Evolutionary conservation across 2,797 vertebrate genomes (phyloP), one percentile per base, ranked within the genome.

Genomic region (Platyrinchus mystaceus): DNA sequence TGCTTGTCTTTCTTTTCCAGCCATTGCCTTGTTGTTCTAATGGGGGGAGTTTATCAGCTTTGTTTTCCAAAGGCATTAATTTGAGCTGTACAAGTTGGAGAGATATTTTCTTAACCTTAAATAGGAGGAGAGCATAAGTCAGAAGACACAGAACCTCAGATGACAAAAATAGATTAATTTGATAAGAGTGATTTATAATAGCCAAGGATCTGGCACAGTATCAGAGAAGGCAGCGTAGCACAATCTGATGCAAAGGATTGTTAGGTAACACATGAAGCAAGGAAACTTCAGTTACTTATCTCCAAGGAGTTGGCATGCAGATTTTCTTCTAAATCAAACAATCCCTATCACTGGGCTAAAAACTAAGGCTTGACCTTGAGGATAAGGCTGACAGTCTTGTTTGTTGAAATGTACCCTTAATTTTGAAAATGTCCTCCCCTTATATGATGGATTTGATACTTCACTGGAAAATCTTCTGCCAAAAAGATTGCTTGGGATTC

Each of bases 401-500:
- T 85, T 87, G 53, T 80, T 55, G 76, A 92, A 93, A 90, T 23
- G 21, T 62, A 91, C 10, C 22, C 28, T 85, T 69, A 49, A 22
- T 76, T 84, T 91, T 66, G 66, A 87, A 64, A 86, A 84, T 55
- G 32, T 93, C 50, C 74, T 78, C 77, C 64, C 70, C 3, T 75
- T 18, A 28, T 21, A 71, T 66, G 83, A 84, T 84, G 36, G 53
- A 91, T 95, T 87, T 94, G 59, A 94, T 81, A 94, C 87, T 93
- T 85, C 43, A 52, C 67, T 87, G 71, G 63, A 75, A 90, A 95
- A 75, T 76, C 76, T 90, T 81, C 56, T 89, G 68, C 84, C 85
- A 84, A 81, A 96, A 93, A 93, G 74, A 95, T 83, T 89, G 11
- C 67, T 43, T 92, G 56, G 30, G 69, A 73, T 89, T 87, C 79